Base-by-base conservation (phyloP, 2,888 invertebrate genomes). In the Aporophyla lueneburgensis region DNA sequence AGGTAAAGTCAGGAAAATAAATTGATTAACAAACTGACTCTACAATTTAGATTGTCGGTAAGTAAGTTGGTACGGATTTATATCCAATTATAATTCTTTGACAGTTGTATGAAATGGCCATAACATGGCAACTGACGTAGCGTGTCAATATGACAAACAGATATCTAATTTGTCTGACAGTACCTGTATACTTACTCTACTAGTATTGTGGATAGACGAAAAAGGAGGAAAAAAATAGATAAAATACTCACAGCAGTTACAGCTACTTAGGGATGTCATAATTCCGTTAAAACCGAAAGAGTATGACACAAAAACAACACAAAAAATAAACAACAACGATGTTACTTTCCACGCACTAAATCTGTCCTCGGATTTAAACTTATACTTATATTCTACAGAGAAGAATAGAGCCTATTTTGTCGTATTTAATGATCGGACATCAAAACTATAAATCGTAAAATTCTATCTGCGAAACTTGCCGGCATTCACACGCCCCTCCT, bases 401-500 rank as follows among this genome's bases (percentile, higher is more conserved):
- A 43, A 54, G 53, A 70, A 70, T 67, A 24, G 43, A 62, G 49
- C 46, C 53, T 40, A n/a, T 27, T 76, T 68, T 67, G 54, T 72
- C 53, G 84, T 69, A 62, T 72, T 19, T 61, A 62, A 68, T 83
- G 71, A 78, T 67, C 74, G 75, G 58, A 81, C 81, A 86, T 85
- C 89, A 88, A 82, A 86, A 80, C 78, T 80, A 74, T 86, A 80
- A 85, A 86, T 85, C 78, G 80, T 78, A 73, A 79, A 83, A 82
- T 83, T 87, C 75, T 84, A 86, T 84, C 89, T 83, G 85, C 71
- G 81, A 86, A 89, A 89, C 88, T 78, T 46, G 43, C 43, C 43
- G 43, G 74, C 65, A 83, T 81, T 87, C 81, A 74, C 83, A 86
- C 89, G 89, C 89, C 89, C 86, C 91, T 88, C 84, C 86, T 70